Base-by-base conservation (phyloP, 2,888 invertebrate genomes). In the Belgica antarctica region DNA sequence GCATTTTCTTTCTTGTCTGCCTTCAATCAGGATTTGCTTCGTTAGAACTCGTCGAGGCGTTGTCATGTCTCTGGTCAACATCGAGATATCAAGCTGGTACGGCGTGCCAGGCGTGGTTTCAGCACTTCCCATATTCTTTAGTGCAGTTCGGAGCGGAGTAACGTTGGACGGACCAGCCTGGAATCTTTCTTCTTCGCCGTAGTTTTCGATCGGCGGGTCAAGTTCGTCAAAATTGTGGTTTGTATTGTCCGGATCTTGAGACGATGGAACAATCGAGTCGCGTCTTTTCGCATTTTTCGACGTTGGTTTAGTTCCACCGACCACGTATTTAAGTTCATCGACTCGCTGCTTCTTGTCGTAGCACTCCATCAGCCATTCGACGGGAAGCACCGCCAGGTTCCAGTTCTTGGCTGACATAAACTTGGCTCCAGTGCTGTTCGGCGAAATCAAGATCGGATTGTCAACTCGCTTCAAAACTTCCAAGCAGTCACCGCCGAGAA, bases 401-500 rank as follows among this genome's bases (percentile, higher is more conserved):
- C 59, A 59, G 5, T 2, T 4, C 8, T 27, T 24, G 1, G 59
- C 25, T 2, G 3, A 12, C 3, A 27, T 27, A 59, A 27, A 24
- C 15, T 59, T 59, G 2, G 4, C 1, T 12, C 59, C 59, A 27
- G 25, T 27, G n/a, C 7, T 15, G 7, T 59, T 25, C 1, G 59
- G 59, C n/a, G 27, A 22, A 7, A 59, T 59, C 4, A 59, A 8
- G n/a, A 59, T 59, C n/a, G 59, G n/a, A 8, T 59, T 59, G 59
- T 59, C 7, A 5, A 2, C n/a, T 2, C 25, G 25, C 4, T 59
- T 59, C 7, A 59, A 25, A 27, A 59, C 25, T 25, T 59, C 59
- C 2, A 27, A 22, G 59, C 27, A 59, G 22, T 1, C 15, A 27
- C 59, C 91, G 0, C 92, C 92, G 12, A 92, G 78, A 28, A 83